Evolutionary conservation across 1,140 invertebrate genomes (phyloP).

Genomic region (Papilio xuthus): DNA sequence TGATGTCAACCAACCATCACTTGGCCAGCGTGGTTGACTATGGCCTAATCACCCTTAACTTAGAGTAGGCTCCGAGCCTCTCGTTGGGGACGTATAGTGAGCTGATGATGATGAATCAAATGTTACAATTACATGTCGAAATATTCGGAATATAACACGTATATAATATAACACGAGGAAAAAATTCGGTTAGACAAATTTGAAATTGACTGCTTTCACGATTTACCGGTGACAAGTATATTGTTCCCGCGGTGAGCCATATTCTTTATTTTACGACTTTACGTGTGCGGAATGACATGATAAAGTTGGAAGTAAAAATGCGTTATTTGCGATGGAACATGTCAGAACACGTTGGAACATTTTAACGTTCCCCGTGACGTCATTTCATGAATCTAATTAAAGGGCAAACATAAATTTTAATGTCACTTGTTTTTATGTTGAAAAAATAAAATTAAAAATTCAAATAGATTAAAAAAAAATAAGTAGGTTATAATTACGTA

Average conservation of each 20-base stretch:
- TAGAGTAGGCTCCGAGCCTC: too few relatives aligned
- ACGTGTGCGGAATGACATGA: conserved; percentile 37
- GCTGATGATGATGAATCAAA: too few relatives aligned
- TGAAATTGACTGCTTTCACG: neutral
- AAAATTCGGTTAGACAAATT: neutral
- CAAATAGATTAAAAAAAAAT: neutral
- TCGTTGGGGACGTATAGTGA: too few relatives aligned
- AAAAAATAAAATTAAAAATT: neutral
- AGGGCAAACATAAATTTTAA: conserved; percentile 14
- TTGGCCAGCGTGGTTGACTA: too few relatives aligned
- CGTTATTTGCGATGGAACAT: conserved; percentile 27
- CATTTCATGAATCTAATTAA: conserved; percentile 29
- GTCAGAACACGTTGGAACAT: conserved; percentile 17
- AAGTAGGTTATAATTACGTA: neutral
- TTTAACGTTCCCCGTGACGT: neutral
- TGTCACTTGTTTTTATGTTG: neutral
- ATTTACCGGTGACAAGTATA: conserved; percentile 6
- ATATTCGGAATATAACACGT: too few relatives aligned
- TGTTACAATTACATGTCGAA: too few relatives aligned
- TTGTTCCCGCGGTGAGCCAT: conserved; percentile 37
- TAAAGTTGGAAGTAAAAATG: conserved; percentile 36
- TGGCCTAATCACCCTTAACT: too few relatives aligned
- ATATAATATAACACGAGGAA: too few relatives aligned
- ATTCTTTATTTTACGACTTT: conserved; percentile 39
- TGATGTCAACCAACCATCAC: too few relatives aligned